phyloP scores from a whole-genome alignment of 2,888 invertebrate species.

The Aphelenchoides bicaudatus region DNA sequence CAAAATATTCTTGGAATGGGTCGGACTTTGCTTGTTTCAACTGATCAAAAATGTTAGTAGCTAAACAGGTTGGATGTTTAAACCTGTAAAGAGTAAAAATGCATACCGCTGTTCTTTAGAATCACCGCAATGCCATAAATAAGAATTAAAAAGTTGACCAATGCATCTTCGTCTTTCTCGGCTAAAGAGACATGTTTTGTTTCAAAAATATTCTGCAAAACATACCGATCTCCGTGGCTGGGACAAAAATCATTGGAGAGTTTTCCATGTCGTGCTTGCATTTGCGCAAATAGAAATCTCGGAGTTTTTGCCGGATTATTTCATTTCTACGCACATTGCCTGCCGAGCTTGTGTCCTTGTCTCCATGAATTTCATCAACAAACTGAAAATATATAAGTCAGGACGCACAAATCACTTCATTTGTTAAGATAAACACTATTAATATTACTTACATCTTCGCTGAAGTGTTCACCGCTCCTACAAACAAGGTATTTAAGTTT shows the following conservation, averaged over 20 bases:
- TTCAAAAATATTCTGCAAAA: background rate
- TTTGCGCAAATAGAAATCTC: background rate
- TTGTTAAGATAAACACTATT: no score
- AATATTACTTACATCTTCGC: no score
- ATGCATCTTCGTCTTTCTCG: background rate
- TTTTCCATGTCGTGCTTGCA: background rate
- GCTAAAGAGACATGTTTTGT: background rate
- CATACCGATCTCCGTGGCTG: constrained; percentile 7
- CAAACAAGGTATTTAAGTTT: background rate
- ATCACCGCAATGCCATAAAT: constrained; percentile 3
- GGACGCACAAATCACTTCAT: no score
- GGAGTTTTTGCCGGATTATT: background rate
- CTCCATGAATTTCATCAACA: background rate
- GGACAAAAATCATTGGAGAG: background rate
- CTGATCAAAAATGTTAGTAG: background rate
- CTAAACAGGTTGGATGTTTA: background rate
- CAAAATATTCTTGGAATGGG: background rate
- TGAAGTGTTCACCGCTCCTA: background rate
- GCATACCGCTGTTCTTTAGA: background rate
- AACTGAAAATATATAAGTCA: no score
- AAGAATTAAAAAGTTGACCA: background rate
- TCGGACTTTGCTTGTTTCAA: background rate
- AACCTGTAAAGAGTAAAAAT: background rate
- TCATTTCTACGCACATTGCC: background rate
- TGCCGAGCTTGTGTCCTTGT: background rate